These are phyloP conservation scores for Syritta pipiens DNA, from an alignment of 2,888 invertebrate genomes.

Conservation along the genomic window DNA sequence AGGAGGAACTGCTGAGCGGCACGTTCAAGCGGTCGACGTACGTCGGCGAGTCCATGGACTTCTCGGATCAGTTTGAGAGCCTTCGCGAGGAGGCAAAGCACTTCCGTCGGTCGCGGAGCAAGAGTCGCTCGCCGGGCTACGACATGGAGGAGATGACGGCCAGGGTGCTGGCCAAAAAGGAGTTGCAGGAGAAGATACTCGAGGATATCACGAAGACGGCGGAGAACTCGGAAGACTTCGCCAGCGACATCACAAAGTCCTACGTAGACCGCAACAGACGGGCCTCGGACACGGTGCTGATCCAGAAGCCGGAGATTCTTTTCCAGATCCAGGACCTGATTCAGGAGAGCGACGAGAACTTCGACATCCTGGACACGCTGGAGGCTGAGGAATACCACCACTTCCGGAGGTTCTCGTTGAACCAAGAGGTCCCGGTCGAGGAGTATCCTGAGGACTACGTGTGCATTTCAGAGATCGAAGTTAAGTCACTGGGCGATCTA, in stretches of 20 bases:
- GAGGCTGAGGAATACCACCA: slow-evolving; percentile 79
- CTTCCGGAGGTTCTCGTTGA: slow-evolving; percentile 76
- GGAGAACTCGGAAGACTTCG: slow-evolving; percentile 75
- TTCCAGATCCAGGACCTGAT: slow-evolving; percentile 70
- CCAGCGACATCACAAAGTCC: slow-evolving; percentile 72
- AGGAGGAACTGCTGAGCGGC: slow-evolving; percentile 72
- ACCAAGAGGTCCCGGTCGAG: slow-evolving; percentile 76
- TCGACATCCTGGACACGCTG: slow-evolving; percentile 69
- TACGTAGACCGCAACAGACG: slow-evolving; percentile 76
- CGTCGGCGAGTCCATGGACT: slow-evolving; percentile 77
- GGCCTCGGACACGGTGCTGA: slow-evolving; percentile 77
- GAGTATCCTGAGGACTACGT: slow-evolving; percentile 76
- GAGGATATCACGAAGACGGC: slow-evolving; percentile 74
- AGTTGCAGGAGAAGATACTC: slow-evolving; percentile 74
- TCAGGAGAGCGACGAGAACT: slow-evolving; percentile 59
- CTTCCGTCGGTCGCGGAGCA: slow-evolving; percentile 76
- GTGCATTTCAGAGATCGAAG: slow-evolving; percentile 75
- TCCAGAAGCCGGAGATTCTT: slow-evolving; percentile 72
- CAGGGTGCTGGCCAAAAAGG: slow-evolving; percentile 70
- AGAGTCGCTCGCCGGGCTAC: slow-evolving; percentile 75
- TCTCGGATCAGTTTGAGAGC: slow-evolving; percentile 73
- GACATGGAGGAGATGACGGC: slow-evolving; percentile 71
- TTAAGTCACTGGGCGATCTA: slow-evolving; percentile 74
- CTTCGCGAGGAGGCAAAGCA: slow-evolving; percentile 74
- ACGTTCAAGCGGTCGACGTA: slow-evolving; percentile 77